Conservation (phyloP, 2,113 vertebrate genomes). For the Bubo scandiacus region DNA sequence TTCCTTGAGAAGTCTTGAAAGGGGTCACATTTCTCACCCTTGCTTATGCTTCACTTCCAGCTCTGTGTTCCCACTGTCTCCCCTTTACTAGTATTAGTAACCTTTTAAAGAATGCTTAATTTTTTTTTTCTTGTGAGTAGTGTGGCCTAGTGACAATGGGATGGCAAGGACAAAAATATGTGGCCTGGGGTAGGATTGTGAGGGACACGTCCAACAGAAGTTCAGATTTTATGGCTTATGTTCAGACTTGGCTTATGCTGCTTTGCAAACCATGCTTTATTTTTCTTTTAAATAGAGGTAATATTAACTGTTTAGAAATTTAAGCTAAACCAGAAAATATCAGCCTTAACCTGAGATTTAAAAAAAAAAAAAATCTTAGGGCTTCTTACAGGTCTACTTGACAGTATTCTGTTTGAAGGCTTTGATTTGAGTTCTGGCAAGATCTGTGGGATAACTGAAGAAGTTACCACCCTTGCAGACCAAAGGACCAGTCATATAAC, state of each 20-base stretch:
- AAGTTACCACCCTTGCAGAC: not conserved
- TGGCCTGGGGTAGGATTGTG: not conserved
- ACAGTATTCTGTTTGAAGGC: not conserved
- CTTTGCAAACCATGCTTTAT: not conserved
- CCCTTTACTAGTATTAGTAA: not conserved
- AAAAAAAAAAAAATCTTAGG: not conserved
- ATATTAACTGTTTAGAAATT: not conserved
- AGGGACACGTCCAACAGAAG: not conserved
- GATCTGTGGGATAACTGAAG: not conserved
- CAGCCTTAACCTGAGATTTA: not conserved
- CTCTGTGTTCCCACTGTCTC: not conserved
- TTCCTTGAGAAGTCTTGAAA: not conserved
- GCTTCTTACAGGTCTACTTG: not conserved
- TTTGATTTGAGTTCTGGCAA: not conserved
- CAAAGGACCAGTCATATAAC: not conserved
- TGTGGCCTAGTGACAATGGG: not conserved
- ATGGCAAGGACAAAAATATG: not conserved
- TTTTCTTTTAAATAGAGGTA: not conserved
- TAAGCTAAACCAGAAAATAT: not conserved
- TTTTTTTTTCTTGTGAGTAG: not conserved
- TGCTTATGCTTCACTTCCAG: not conserved
- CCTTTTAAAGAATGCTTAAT: not conserved
- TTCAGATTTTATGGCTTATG: not conserved
- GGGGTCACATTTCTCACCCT: not conserved
- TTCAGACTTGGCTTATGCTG: not conserved